Percentiles rank a stretch among this genome's conserved stretches.
phyloP scores from a whole-genome alignment of 2,888 invertebrate genomes.

The Drosophila lacicola region DNA sequence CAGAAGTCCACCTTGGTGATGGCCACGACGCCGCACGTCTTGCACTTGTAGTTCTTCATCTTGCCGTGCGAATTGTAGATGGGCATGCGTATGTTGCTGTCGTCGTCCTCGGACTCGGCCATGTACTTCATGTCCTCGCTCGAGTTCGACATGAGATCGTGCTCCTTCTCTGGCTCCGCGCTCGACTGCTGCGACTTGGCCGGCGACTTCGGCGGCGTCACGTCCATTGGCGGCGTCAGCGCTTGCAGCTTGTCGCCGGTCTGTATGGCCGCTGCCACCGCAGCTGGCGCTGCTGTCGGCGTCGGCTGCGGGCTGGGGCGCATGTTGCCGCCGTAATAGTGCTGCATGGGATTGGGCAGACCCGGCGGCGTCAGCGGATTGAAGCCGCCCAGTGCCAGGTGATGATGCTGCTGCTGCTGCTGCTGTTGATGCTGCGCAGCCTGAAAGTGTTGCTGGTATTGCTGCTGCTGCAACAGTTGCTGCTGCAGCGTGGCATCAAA shows the following conservation, averaged over 20 bases:
- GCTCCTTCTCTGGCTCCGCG: slow-evolving; percentile 76
- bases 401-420: slow-evolving; percentile 78
- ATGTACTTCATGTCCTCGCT: slow-evolving; percentile 83
- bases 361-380: slow-evolving; percentile 88
- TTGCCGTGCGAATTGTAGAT: slow-evolving; percentile 88
- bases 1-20: slow-evolving; percentile 96
- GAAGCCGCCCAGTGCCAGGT: slow-evolving; percentile 87
- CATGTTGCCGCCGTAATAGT: slow-evolving; percentile 70
- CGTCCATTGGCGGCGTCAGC: slow-evolving; percentile 85
- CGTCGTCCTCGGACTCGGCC: slow-evolving; percentile 83
- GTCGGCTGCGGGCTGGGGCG: slow-evolving; percentile 75
- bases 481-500: slow-evolving; percentile 73
- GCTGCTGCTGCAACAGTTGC: slow-evolving; percentile 75
- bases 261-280: slow-evolving; percentile 22
- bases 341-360: slow-evolving; percentile 83
- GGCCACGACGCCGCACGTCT: slow-evolving; percentile 94
- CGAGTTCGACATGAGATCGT: slow-evolving; percentile 83
- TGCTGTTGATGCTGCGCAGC: slow-evolving; percentile 57
- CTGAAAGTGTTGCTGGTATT: slow-evolving; percentile 71
- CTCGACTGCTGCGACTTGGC: slow-evolving; percentile 67
- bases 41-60: slow-evolving; percentile 95
- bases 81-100: slow-evolving; percentile 86
- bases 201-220: slow-evolving; percentile 85
- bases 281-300: slow-evolving; percentile 39
- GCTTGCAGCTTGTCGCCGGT: slow-evolving; percentile 75